Evolutionary conservation across 2,797 vertebrate species (phyloP).

Genomic region (Catharus ustulatus): DNA sequence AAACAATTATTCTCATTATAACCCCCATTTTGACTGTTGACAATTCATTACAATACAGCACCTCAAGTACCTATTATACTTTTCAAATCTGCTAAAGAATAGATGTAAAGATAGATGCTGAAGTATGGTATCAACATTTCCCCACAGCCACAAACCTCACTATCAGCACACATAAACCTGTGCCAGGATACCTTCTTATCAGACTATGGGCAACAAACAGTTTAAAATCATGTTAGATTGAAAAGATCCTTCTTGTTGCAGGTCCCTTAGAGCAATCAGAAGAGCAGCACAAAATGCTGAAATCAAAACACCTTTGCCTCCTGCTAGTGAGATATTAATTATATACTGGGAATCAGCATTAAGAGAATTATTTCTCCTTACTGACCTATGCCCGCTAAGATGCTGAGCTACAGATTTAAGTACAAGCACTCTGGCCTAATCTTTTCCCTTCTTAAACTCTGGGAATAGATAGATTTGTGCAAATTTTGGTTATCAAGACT

Average conservation of each 20-base stretch:
- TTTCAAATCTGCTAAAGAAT: constrained; percentile 38
- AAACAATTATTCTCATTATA: neutral
- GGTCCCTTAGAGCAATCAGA: constrained; percentile 32
- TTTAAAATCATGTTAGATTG: constrained; percentile 54
- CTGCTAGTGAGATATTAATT: neutral
- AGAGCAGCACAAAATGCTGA: neutral
- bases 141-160: constrained; percentile 65
- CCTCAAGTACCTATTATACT: constrained; percentile 27
- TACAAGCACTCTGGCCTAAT: neutral
- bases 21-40: neutral
- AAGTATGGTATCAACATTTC: constrained; percentile 51
- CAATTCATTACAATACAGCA: neutral
- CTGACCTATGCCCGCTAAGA: neutral
- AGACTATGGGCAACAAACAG: constrained; percentile 32
- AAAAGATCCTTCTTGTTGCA: constrained; percentile 32
- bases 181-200: constrained; percentile 62
- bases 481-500: constrained; percentile 12
- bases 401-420: neutral
- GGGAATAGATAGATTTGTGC: neutral
- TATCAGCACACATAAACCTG: constrained; percentile 71
- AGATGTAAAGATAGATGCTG: constrained; percentile 49
- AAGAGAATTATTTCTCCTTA: constrained; percentile 1
- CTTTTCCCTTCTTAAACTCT: neutral
- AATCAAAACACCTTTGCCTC: constrained; percentile 30
- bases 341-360: neutral